phyloP scores from a whole-genome alignment of 2,888 invertebrate species.

The Nowickia ferox region DNA sequence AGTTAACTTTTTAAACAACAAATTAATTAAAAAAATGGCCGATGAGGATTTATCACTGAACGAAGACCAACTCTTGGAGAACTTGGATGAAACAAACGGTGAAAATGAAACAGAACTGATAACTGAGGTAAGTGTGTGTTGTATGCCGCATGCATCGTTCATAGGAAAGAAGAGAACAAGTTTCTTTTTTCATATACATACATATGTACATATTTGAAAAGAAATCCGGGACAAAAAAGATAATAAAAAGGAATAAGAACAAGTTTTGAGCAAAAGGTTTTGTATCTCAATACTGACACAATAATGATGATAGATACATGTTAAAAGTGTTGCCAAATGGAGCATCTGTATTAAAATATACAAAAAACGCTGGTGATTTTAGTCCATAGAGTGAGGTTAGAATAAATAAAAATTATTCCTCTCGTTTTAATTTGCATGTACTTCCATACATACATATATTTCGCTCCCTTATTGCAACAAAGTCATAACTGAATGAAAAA shows the following conservation, averaged over 20 bases:
- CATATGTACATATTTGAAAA: conserved; percentile 13
- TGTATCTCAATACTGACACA: conserved; percentile 52
- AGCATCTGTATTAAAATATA: background rate
- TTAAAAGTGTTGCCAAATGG: conserved; percentile 50
- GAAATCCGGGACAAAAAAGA: conserved; percentile 54
- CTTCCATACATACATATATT: background rate
- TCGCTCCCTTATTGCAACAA: no score
- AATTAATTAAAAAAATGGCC: conserved; percentile 79
- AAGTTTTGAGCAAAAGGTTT: conserved; percentile 75
- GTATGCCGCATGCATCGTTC: conserved; percentile 33
- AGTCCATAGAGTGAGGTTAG: background rate
- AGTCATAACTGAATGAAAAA: no score
- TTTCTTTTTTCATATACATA: conserved; percentile 55
- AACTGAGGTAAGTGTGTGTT: conserved; percentile 80
- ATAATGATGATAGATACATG: conserved; percentile 21
- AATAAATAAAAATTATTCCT: no score
- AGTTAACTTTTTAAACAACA: conserved; percentile 7
- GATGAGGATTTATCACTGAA: conserved; percentile 83
- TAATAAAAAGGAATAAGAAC: conserved; percentile 72
- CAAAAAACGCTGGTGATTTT: background rate
- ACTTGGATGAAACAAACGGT: conserved; percentile 83
- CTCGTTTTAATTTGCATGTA: background rate
- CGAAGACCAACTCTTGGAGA: conserved; percentile 83
- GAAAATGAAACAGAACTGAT: conserved; percentile 82
- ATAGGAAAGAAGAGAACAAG: conserved; percentile 72